Base-by-base conservation (phyloP, 92 coral and sea anemone genomes). In the Zoanthus gigantus region DNA sequence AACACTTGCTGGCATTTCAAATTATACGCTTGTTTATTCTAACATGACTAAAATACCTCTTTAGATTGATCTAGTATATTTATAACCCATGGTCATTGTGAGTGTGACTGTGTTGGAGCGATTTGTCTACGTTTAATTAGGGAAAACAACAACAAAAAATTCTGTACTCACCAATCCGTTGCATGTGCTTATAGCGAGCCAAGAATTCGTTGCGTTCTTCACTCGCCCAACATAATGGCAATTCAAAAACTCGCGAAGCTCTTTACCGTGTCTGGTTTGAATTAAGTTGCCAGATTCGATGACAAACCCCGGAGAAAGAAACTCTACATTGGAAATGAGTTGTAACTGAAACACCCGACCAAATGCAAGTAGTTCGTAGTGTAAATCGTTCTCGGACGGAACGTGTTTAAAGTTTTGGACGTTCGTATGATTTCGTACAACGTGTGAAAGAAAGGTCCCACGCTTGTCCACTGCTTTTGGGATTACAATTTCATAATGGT, bases 221-320 rank as follows among this genome's bases (percentile, higher is more conserved):
- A 97, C 92, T 74, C 86, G 78, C 72, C 99, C 99, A 28, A 87
- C 86, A 88, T 86, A 97, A 77, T 97, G 97, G 88, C 99, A 97
- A 86, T 78, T 81, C 57, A 77, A 87, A 78, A 84, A 76, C 76
- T 88, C 87, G 47, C 75, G 92, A 11, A 83, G 83, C 61, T 46
- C 28, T 88, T 78, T 68, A 34, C 89, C 89, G 63, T 89, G 88
- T 37, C 88, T 80, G 8, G 89, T 77, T 68, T 87, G 74, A 56
- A 85, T 90, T 65, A 50, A 80, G 30, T 74, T 91, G 34, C 90
- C 86, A 71, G 91, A 78, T 84, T 94, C 98, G 11, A 93, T 87
- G 28, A 91, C 93, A 37, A 92, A 60, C 6, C 98, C 94, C 71
- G 98, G 97, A 18, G 93, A 83, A 82, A 93, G 63, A 83, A 97